Base-by-base conservation (phyloP, 2,797 vertebrate genomes). In the Pangasius macronema region DNA sequence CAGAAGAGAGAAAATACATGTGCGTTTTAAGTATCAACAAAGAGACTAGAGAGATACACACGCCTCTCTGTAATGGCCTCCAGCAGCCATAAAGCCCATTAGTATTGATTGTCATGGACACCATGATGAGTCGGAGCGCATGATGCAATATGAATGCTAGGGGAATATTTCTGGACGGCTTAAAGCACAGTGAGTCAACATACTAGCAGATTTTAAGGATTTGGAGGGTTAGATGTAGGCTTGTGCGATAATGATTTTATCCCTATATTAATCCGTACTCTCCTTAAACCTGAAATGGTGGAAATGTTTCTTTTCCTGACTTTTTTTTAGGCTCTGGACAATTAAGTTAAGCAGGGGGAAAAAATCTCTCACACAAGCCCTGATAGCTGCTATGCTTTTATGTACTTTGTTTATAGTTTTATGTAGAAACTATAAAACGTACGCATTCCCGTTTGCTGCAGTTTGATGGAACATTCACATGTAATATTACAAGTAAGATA, bases 31-130 rank as follows among this genome's bases (percentile, higher is more conserved):
- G 72, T 24, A 42, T 68, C 51, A 91, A 87, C 59, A 89, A 89
- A 87, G 42, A 63, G 36, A 80, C 51, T 68, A 80, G 5, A 72
- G 51, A 72, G 63, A 75, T 84, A 83, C 86, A 89, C 83, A 81
- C 33, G 49, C 39, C 22, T 59, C 67, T 63, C 59, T 88, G 77
- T 88, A 90, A 89, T 89, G 88, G 86, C 85, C 53, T 90, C 89
- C 87, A 85, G 80, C 84, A 79, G 75, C 84, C 77, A 88, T 65
- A 87, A 85, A 61, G 84, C 83, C 86, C 51, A 76, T 84, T 85
- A 77, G 65, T 83, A 87, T 75, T 88, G 86, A 88, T 89, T 67
- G 86, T 87, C 83, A 68, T 83, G 68, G 85, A 59, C 82, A 73
- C 85, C 86, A 84, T 20, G 85, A 83, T 30, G 75, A 82, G 84